Evolutionary conservation across 64 coral and sea anemone genomes (phyloP).

Genomic region (Actinia tenebrosa): DNA sequence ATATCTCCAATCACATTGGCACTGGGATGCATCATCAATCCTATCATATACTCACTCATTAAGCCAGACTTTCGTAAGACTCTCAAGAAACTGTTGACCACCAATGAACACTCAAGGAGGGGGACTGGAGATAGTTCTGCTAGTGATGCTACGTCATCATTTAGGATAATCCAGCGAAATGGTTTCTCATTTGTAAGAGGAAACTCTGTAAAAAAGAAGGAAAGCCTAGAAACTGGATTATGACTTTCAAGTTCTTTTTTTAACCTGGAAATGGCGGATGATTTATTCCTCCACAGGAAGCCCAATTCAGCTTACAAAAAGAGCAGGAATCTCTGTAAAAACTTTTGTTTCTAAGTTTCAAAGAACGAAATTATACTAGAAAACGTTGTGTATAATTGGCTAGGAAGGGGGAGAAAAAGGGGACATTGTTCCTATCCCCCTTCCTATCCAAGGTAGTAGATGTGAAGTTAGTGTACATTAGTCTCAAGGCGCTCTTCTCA

Average conservation of each 20-base stretch:
- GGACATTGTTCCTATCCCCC: too few relatives aligned
- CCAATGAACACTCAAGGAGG: not conserved
- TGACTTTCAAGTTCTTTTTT: not conserved
- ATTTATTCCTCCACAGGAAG: not conserved
- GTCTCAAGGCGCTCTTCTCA: too few relatives aligned
- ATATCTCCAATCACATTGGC: slow-evolving; percentile 47
- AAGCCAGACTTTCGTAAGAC: slow-evolving; percentile 55
- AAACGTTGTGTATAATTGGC: too few relatives aligned
- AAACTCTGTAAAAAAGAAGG: not conserved
- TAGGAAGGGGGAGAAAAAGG: too few relatives aligned
- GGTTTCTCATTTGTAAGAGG: not conserved
- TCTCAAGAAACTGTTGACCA: slow-evolving; percentile 36
- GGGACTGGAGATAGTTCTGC: not conserved
- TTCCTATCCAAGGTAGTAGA: too few relatives aligned
- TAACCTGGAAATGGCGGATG: not conserved
- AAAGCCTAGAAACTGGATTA: not conserved
- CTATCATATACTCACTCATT: slow-evolving; percentile 53
- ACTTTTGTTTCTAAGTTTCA: too few relatives aligned
- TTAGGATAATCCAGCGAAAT: not conserved
- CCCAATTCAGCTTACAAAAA: too few relatives aligned
- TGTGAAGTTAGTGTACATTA: too few relatives aligned
- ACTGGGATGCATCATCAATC: slow-evolving; percentile 42
- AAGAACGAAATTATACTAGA: too few relatives aligned
- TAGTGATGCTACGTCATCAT: slow-evolving; percentile 5
- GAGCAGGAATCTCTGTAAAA: too few relatives aligned